Percentiles rank a stretch among this genome's conserved stretches.
phyloP scores from a whole-genome alignment of 2,113 vertebrate genomes.

The Xiphophorus hellerii region DNA sequence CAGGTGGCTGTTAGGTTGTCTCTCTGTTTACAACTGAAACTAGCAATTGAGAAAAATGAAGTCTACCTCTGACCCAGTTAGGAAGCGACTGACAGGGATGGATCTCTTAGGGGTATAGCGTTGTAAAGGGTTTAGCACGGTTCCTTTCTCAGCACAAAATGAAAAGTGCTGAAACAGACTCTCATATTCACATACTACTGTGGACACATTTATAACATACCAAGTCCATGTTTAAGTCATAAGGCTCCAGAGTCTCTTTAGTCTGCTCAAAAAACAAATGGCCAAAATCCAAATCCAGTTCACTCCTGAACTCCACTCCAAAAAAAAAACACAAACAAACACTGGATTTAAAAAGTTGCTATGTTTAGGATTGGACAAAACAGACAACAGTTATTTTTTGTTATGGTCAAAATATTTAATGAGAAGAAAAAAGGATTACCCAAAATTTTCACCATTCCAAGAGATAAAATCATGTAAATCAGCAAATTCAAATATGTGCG shows the following conservation, averaged over 20 bases:
- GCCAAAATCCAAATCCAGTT: slow-evolving; percentile 31
- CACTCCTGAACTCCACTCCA: slow-evolving; percentile 3
- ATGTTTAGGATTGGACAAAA: neutral
- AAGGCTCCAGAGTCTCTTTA: slow-evolving; percentile 39
- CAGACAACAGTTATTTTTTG: neutral
- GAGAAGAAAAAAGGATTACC: too few species aligned
- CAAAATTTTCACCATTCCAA: too few species aligned
- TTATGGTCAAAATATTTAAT: too few species aligned
- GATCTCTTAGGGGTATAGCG: slow-evolving; percentile 31
- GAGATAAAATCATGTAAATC: too few species aligned
- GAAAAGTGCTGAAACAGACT: slow-evolving; percentile 37
- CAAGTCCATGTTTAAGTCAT: slow-evolving; percentile 61
- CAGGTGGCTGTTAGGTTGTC: slow-evolving; percentile 31
- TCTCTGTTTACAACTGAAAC: slow-evolving; percentile 43
- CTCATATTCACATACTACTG: slow-evolving; percentile 7
- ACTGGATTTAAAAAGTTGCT: slow-evolving; percentile 28
- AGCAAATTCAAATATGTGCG: too few species aligned
- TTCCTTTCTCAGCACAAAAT: slow-evolving; percentile 47
- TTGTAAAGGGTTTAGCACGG: slow-evolving; percentile 51
- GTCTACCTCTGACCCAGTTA: slow-evolving; percentile 51
- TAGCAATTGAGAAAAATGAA: slow-evolving; percentile 31
- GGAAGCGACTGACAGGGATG: slow-evolving; percentile 21
- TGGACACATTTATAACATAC: slow-evolving; percentile 34
- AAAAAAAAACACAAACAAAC: neutral
- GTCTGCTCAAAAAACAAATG: slow-evolving; percentile 39